Evolutionary conservation across 2,113 vertebrate genomes (phyloP), one percentile per base, ranked within the genome.

Genomic region (Mixornis gularis): DNA sequence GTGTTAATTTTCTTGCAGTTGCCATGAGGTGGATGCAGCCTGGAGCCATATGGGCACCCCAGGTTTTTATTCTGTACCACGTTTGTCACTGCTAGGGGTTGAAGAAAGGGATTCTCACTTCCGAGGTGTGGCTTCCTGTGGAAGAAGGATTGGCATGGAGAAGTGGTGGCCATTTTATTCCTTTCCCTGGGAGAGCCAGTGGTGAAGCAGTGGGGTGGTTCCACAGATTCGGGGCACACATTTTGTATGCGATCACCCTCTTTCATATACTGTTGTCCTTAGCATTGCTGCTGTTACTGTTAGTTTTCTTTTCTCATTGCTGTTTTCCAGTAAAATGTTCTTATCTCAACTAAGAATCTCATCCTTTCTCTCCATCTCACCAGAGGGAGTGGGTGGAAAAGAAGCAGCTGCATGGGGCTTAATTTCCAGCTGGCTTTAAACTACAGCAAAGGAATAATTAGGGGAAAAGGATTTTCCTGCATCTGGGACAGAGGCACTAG

Each of bases 1-100:
- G 12, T 32, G 7, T 43, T 27, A 32, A 38, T 59, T 59, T 52
- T n/a, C 36, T 52, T n/a, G 12, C 27, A 51, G 9, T 16, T 36
- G 19, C 4, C 1, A 0, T n/a, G 32, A 43, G 1, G 1, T 1
- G 8, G 6, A 4, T 36, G 13, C 12, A 58, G 38, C 6, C 18
- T 51, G 44, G 38, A 44, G 18, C 44, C n/a, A 13, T 15, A 27
- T 32, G 32, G 8, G 7, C 3, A 9, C 13, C 20, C 24, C 16
- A 44, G 10, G 7, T 51, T 51, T 36, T 66, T 59, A 20, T 25
- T 29, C 36, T 38, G 17, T 21, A 44, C 7, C 16, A 25, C 0
- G 0, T 0, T 1, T 16, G 12, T 17, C n/a, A 29, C 11, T 58
- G 9, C 8, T n/a, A 24, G 17, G 15, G 32, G 12, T 9, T 20